These are phyloP conservation scores for Alligator mississippiensis DNA, from an alignment of 2,113 vertebrate genomes.

Conservation along the genomic window DNA sequence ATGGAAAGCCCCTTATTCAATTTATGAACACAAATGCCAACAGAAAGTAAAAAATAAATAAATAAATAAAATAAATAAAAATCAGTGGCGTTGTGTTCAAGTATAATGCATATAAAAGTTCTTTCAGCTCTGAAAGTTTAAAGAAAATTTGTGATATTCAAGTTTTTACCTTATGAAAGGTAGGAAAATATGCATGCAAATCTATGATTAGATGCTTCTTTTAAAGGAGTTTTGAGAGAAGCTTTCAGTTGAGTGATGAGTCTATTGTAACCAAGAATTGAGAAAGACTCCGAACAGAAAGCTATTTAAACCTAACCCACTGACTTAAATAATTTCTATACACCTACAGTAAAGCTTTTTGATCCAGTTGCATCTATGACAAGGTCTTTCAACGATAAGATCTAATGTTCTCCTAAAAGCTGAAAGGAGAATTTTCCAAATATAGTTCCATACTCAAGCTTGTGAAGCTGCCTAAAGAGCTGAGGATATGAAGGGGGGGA, in stretches of 20 bases:
- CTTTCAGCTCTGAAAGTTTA: background rate
- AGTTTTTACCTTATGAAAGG: background rate
- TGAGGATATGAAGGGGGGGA: conserved; percentile 1
- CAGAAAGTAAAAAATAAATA: background rate
- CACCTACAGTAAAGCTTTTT: conserved; percentile 38
- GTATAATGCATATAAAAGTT: fast-evolving
- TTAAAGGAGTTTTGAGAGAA: background rate
- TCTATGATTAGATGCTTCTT: background rate
- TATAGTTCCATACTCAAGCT: background rate
- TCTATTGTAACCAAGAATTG: background rate
- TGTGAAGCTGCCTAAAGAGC: conserved; percentile 15
- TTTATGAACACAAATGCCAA: background rate
- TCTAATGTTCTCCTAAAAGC: background rate
- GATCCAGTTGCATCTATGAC: conserved; percentile 28
- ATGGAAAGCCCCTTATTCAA: background rate
- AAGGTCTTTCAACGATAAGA: conserved; percentile 5
- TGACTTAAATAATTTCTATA: background rate
- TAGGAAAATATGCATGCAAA: background rate
- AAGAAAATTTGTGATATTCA: background rate
- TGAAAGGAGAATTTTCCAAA: conserved; percentile 45
- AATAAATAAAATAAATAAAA: background rate
- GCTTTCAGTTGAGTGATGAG: background rate
- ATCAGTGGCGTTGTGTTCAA: background rate
- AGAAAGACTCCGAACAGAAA: background rate
- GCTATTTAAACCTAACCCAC: background rate